phyloP scores from a whole-genome alignment of 1,140 invertebrate species.

The Helicoverpa zea region DNA sequence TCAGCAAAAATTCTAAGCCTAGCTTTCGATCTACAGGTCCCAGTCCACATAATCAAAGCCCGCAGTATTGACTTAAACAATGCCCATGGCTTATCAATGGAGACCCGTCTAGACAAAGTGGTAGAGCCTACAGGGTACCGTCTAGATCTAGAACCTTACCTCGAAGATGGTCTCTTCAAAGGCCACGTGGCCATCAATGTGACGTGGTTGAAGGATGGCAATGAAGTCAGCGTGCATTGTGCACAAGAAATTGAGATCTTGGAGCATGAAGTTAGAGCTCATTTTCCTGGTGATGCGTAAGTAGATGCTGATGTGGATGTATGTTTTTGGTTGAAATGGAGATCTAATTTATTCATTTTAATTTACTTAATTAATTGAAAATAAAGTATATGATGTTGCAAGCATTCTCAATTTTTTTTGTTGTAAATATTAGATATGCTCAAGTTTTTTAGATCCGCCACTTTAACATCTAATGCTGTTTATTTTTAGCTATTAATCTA shows the following conservation, averaged over 20 bases:
- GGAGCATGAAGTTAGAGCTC: slow-evolving; percentile 73
- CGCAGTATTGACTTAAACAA: slow-evolving; percentile 89
- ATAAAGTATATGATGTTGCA: too few relatives aligned
- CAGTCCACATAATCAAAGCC: slow-evolving; percentile 72
- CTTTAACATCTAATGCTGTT: too few relatives aligned
- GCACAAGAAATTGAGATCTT: slow-evolving; percentile 88
- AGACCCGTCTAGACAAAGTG: slow-evolving; percentile 86
- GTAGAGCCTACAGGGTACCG: slow-evolving; percentile 88
- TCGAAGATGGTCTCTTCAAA: slow-evolving; percentile 87
- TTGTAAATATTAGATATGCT: too few relatives aligned
- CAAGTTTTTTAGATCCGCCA: too few relatives aligned
- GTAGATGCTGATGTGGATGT: slow-evolving; percentile 30
- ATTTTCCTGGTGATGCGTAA: slow-evolving; percentile 64
- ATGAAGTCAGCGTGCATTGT: slow-evolving; percentile 89
- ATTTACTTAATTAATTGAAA: too few relatives aligned
- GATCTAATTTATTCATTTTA: too few relatives aligned
- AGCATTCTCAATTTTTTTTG: too few relatives aligned
- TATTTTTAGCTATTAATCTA: too few relatives aligned
- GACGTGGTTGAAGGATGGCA: slow-evolving; percentile 86
- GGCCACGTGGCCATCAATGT: slow-evolving; percentile 89
- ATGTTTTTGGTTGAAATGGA: too few relatives aligned
- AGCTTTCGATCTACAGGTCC: background rate
- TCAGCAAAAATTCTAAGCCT: background rate
- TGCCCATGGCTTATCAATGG: slow-evolving; percentile 87
- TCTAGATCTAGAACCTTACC: slow-evolving; percentile 88